These are phyloP conservation scores for Ectemnius lituratus DNA, from an alignment of 2,888 invertebrate species.

Conservation along the genomic window DNA sequence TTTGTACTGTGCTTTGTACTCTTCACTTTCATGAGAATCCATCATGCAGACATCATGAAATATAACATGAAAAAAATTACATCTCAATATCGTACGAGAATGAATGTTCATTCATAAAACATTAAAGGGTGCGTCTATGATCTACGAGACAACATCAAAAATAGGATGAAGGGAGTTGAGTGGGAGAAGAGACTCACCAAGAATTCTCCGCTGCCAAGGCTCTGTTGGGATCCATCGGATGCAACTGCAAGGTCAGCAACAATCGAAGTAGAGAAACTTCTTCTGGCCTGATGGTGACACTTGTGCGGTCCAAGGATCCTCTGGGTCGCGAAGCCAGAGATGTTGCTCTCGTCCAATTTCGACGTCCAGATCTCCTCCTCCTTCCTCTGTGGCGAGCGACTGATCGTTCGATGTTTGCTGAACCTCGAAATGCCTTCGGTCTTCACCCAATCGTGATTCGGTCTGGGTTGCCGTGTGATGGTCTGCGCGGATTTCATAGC, in stretches of 20 bases:
- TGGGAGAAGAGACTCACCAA: slow-evolving; percentile 63
- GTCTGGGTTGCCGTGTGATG: slow-evolving; percentile 69
- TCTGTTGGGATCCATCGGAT: slow-evolving; percentile 71
- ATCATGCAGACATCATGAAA: too few species aligned
- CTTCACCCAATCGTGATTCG: slow-evolving; percentile 72
- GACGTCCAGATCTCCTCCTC: slow-evolving; percentile 69
- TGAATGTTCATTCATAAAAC: not conserved
- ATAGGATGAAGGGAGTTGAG: too few species aligned
- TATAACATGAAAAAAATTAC: too few species aligned
- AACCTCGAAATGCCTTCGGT: slow-evolving; percentile 70
- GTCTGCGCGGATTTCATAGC: slow-evolving; percentile 70
- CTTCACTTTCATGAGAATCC: too few species aligned
- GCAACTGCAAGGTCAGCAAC: slow-evolving; percentile 70
- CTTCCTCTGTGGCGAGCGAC: slow-evolving; percentile 68
- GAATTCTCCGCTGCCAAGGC: slow-evolving; percentile 70
- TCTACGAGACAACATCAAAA: slow-evolving; percentile 20
- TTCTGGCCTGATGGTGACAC: slow-evolving; percentile 68
- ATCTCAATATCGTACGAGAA: too few species aligned
- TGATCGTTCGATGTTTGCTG: slow-evolving; percentile 70
- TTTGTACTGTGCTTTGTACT: too few species aligned
- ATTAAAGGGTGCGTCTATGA: slow-evolving; percentile 3
- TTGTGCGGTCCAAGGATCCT: slow-evolving; percentile 62
- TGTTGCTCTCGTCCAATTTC: slow-evolving; percentile 58
- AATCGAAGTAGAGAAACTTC: slow-evolving; percentile 72
- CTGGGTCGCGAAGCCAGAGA: slow-evolving; percentile 64